phyloP scores from a whole-genome alignment of 1,140 invertebrate genomes.

The Sarcophaga bullata region DNA sequence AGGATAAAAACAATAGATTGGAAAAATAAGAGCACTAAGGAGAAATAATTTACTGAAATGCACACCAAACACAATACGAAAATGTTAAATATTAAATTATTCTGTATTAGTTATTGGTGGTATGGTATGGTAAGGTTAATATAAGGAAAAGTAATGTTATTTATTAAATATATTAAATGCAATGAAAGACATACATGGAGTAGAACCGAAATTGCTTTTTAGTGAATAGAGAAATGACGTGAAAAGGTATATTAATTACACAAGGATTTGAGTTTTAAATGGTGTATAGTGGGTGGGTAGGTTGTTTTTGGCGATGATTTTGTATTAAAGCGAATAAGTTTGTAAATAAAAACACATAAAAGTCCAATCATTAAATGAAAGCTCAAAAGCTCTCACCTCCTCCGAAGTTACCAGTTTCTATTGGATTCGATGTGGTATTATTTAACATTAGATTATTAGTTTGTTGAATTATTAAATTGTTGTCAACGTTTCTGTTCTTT shows the following conservation, averaged over 20 bases:
- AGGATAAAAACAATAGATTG: too few relatives aligned
- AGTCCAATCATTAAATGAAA: constrained; percentile 22
- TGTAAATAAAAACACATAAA: constrained; percentile 24
- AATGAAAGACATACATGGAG: constrained; percentile 2
- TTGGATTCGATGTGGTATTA: neutral
- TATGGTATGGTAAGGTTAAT: too few relatives aligned
- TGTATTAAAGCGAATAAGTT: neutral
- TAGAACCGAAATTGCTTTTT: neutral
- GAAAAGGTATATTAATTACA: constrained; percentile 13
- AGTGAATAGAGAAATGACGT: neutral
- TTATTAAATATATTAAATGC: neutral
- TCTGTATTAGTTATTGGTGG: too few relatives aligned
- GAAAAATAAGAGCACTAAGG: too few relatives aligned
- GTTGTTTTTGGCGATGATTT: neutral
- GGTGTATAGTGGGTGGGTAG: constrained; percentile 16
- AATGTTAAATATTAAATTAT: too few relatives aligned
- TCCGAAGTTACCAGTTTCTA: constrained; percentile 30
- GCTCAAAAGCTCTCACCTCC: constrained; percentile 32
- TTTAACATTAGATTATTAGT: constrained; percentile 21
- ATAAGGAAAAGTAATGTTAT: too few relatives aligned
- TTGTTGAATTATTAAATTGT: neutral
- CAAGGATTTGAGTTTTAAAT: constrained; percentile 13
- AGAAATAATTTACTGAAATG: neutral
- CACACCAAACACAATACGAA: too few relatives aligned
- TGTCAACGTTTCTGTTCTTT: constrained; percentile 53